phyloP scores from a whole-genome alignment of 1,140 invertebrate genomes.

The Macrobrachium rosenbergii region DNA sequence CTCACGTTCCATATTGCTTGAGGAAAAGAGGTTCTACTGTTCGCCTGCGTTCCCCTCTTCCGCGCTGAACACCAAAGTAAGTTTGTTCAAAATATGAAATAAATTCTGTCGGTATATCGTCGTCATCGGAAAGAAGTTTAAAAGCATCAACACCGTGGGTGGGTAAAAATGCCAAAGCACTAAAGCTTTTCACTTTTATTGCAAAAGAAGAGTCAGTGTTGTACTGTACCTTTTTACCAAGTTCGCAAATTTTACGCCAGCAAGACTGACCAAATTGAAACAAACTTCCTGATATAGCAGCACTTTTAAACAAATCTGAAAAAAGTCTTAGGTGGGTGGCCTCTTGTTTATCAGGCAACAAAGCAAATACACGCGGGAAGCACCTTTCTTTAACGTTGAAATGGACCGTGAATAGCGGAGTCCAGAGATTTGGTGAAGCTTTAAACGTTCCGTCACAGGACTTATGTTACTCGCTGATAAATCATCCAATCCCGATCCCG shows the following conservation, averaged over 20 bases:
- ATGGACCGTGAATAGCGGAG: background rate
- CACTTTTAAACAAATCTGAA: slow-evolving; percentile 17
- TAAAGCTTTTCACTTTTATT: slow-evolving; percentile 5
- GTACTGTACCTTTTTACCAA: slow-evolving; percentile 15
- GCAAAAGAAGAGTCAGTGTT: no score
- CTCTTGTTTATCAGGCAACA: slow-evolving; percentile 11
- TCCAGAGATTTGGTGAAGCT: slow-evolving; percentile 24
- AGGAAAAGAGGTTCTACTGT: no score
- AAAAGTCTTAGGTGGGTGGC: slow-evolving; percentile 15
- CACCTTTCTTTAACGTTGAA: background rate
- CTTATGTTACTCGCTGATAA: slow-evolving; percentile 12
- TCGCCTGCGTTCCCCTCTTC: no score
- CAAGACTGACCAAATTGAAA: no score
- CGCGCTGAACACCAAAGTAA: no score
- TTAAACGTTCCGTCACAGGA: background rate
- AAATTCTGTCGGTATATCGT: no score
- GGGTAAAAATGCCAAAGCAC: slow-evolving; percentile 19
- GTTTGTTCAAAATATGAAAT: no score
- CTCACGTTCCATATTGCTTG: no score
- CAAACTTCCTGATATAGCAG: no score
- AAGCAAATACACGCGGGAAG: background rate
- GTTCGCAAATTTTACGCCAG: no score
- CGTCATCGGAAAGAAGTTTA: no score
- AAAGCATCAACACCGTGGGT: slow-evolving; percentile 6
- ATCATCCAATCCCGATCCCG: no score